A percentile compares a stretch with the other conserved stretches of the same genome.
These are phyloP conservation scores for Atherinomorus stipes DNA, from an alignment of 2,113 vertebrate species.

Conservation along the genomic window DNA sequence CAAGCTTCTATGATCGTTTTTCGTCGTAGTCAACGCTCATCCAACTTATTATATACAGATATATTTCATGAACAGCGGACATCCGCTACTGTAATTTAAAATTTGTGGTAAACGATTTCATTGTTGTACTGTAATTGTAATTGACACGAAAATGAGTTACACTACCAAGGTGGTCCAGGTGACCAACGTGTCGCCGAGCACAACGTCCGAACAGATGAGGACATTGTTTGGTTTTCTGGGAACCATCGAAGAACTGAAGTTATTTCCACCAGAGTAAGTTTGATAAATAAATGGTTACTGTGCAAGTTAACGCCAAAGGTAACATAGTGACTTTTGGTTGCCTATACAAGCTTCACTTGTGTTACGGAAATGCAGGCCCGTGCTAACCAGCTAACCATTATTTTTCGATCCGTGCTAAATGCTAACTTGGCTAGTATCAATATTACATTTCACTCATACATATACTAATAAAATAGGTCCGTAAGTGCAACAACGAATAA, in stretches of 20 bases:
- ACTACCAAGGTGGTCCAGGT: constrained; percentile 95
- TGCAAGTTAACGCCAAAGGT: fast-evolving
- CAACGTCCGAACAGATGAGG: constrained; percentile 95
- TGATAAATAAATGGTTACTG: fast-evolving
- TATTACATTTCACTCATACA: background rate
- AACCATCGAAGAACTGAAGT: constrained; percentile 92
- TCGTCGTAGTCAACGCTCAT: constrained; percentile 33
- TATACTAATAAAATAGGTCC: too few relatives aligned
- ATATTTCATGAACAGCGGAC: background rate
- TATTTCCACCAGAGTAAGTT: constrained; percentile 95
- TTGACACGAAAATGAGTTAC: constrained; percentile 80
- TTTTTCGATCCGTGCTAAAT: background rate
- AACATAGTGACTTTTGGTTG: background rate
- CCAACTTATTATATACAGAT: background rate
- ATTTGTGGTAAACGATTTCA: background rate
- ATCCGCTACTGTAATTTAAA: background rate
- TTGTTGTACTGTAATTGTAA: background rate
- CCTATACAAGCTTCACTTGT: background rate
- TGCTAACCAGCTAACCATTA: constrained; percentile 26
- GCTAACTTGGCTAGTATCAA: background rate
- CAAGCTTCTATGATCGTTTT: background rate
- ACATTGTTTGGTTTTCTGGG: constrained; percentile 94
- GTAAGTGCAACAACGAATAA: too few relatives aligned
- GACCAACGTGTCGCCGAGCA: constrained; percentile 95
- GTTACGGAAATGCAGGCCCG: background rate